A percentile compares a stretch with the other conserved stretches of the same genome.
phyloP scores from a whole-genome alignment of 2,113 vertebrate species.

The Hemiprocne comata region DNA sequence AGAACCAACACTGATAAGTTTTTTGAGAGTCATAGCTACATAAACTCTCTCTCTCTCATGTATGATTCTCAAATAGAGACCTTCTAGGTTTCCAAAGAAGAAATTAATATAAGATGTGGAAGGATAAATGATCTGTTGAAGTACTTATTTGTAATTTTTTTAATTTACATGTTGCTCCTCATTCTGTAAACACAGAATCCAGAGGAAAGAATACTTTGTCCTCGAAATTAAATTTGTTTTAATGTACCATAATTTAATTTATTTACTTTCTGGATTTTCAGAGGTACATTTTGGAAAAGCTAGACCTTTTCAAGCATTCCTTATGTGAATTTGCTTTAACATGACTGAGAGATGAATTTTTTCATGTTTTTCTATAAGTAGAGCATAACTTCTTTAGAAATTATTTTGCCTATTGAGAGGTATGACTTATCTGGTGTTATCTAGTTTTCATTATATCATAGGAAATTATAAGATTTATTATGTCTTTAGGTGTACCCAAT shows the following conservation, averaged over 20 bases:
- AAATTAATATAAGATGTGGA: background rate
- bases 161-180: background rate
- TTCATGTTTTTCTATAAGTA: background rate
- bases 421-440: background rate
- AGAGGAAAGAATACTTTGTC: background rate
- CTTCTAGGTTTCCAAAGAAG: background rate
- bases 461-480: background rate
- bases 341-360: background rate
- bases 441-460: background rate
- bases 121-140: background rate
- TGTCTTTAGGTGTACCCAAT: background rate
- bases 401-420: background rate
- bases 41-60: background rate
- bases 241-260: background rate
- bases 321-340: background rate
- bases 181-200: background rate
- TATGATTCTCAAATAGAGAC: background rate
- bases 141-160: background rate
- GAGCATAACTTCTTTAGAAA: background rate
- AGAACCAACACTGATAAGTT: background rate
- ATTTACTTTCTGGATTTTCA: background rate
- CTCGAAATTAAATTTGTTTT: background rate
- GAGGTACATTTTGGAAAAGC: background rate
- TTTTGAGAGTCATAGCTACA: background rate
- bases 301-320: background rate